Base-by-base conservation (phyloP, 2,888 invertebrate species). In the Galeopsomyia nigrocyanea region DNA sequence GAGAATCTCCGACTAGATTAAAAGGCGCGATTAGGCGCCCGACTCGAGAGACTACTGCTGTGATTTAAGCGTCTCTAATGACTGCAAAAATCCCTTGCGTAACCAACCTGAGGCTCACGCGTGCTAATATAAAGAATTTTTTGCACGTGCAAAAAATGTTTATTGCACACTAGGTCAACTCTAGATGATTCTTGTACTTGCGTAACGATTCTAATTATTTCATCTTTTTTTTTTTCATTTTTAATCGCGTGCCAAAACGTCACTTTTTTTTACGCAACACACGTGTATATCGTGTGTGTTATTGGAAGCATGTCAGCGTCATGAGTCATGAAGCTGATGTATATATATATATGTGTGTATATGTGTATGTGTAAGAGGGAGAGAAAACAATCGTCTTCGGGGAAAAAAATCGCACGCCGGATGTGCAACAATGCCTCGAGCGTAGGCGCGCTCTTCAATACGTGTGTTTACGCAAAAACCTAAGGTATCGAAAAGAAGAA, bases 31-130 rank as follows among this genome's bases (percentile, higher is more conserved):
- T 66, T 69, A 74, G 66, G 57, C n/a, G n/a, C n/a, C 66, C 65
- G 70, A 53, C 70, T 70, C 62, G 70, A 66, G 69, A 39, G 47
- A 50, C 60, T 3, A 55, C 21, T 13, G 13, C 67, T 67, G 70
- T 60, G 67, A 70, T 74, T 67, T 67, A 70, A n/a, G 66, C 57
- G 67, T 9, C 70, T 70, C 70, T 74, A 74, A 74, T 74, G 70
- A 74, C 70, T 39, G 55, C 58, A 51, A 68, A 5, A 68, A 68
- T 64, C 64, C 55, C 53, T 16, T 6, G 9, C 56, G 10, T 6
- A 1, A 19, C 55, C 22, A 7, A 7, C 55, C 17, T 22, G 26
- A 2, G 26, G 3, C 26, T 26, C 26, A 3, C 26, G 26, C 26
- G 26, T 3, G 26, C 26, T 2, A 5, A 26, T 5, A n/a, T n/a